Percentiles rank a stretch among this genome's conserved stretches.
Evolutionary conservation across 1,140 invertebrate species (phyloP).

Genomic region (Zaprionus camerounensis): DNA sequence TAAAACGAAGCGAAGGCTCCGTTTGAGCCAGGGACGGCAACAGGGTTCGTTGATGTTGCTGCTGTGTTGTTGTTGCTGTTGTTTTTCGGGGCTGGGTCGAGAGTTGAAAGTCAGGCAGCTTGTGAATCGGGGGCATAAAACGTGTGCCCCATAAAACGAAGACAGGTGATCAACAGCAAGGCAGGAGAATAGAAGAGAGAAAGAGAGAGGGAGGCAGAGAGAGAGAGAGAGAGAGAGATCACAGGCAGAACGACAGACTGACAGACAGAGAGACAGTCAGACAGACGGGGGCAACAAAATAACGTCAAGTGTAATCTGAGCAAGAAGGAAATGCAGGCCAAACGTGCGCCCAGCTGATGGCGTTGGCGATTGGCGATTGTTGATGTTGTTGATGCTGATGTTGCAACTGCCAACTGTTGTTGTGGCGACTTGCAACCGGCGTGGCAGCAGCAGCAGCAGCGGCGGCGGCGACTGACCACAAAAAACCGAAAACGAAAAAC

Average conservation of each 20-base stretch:
- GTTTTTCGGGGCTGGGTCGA: slow-evolving; percentile 47
- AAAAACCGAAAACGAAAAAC: slow-evolving; percentile 19
- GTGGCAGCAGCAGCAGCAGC: background rate
- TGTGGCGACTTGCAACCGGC: background rate
- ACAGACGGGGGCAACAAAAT: slow-evolving; percentile 36
- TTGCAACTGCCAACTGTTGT: slow-evolving; percentile 31
- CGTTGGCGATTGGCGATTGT: slow-evolving; percentile 76
- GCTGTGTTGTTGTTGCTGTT: background rate
- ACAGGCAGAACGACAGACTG: background rate
- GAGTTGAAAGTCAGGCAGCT: slow-evolving; percentile 42
- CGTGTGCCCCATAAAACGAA: slow-evolving; percentile 75
- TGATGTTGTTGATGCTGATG: slow-evolving; percentile 56
- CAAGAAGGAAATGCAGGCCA: slow-evolving; percentile 79
- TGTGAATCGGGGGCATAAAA: slow-evolving; percentile 65
- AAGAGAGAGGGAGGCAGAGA: slow-evolving; percentile 1
- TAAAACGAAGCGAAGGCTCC: slow-evolving; percentile 54
- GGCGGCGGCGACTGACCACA: slow-evolving; percentile 57
- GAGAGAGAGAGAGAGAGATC: background rate
- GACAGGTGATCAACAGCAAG: slow-evolving; percentile 70
- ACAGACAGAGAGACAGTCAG: background rate
- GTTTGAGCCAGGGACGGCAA: background rate
- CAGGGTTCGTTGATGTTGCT: slow-evolving; percentile 2
- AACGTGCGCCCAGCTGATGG: slow-evolving; percentile 79
- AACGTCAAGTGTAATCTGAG: slow-evolving; percentile 81
- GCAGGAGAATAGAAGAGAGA: slow-evolving; percentile 9